phyloP scores from a whole-genome alignment of 2,797 vertebrate species.

The Pipistrellus nathusii region DNA sequence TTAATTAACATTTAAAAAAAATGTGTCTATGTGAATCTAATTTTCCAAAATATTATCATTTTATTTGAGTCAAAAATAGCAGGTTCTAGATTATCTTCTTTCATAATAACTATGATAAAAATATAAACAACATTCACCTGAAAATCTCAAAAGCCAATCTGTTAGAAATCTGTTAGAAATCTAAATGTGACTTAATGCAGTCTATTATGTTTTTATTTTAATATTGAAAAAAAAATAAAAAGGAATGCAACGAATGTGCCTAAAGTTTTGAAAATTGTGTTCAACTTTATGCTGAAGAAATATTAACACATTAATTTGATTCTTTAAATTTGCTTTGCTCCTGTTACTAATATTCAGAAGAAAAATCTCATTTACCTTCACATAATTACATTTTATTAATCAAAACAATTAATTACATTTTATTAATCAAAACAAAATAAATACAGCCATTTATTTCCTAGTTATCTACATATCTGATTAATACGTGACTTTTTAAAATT shows the following conservation, averaged over 20 bases:
- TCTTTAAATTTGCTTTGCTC: slow-evolving; percentile 61
- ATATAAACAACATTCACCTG: background rate
- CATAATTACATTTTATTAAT: slow-evolving; percentile 76
- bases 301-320: slow-evolving; percentile 25
- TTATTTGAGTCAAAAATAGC: background rate
- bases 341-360: slow-evolving; percentile 51
- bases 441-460: slow-evolving; percentile 51
- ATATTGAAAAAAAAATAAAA: background rate
- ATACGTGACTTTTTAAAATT: slow-evolving; percentile 34
- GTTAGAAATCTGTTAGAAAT: background rate
- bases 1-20: background rate
- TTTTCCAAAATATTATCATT: slow-evolving; percentile 26
- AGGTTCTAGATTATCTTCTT: background rate
- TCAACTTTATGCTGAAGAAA: background rate
- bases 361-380: slow-evolving; percentile 65
- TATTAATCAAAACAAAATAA: slow-evolving; percentile 75
- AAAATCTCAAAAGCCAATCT: background rate
- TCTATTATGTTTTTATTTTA: background rate
- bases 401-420: slow-evolving; percentile 72
- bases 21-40: background rate
- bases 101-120: background rate
- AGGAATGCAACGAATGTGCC: background rate
- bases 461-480: slow-evolving; percentile 64
- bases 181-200: background rate
- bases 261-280: background rate